Evolutionary conservation across 2,888 invertebrate genomes (phyloP), one percentile per base, ranked within the genome.

Genomic region (Tryphoninae sp.): DNA sequence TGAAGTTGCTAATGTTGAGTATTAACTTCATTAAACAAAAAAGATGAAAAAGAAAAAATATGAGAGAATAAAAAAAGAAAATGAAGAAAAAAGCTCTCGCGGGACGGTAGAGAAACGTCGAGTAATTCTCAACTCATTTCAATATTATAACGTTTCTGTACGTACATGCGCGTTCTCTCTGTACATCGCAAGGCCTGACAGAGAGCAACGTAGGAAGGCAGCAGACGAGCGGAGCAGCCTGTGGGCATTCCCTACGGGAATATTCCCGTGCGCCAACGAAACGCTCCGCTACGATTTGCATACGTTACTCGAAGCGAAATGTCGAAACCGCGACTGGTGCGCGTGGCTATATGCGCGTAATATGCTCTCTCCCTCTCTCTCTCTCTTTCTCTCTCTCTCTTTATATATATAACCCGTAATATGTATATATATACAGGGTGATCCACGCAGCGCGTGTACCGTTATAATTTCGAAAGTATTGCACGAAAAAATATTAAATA

Each of bases 61-160:
- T 51, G 61, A 61, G 59, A 22, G 19, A 19, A 19, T 19, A 19
- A 58, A 65, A 49, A 7, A 9, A 8, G 49, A 22, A 16, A 49
- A 7, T 19, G 13, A 7, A 4, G 3, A 23, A 22, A 16, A 49
- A 7, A 11, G 13, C 42, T 9, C 22, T 19, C 59, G 69, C 53
- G 9, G 49, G 42, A 58, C n/a, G 40, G 58, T 64, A 22, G 26
- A 64, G 75, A 19, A 71, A 26, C 68, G 51, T 59, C 26, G 79
- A 58, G 80, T 82, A 84, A 84, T 84, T 84, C 80, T 67, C 78
- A 64, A 69, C 82, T 84, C 84, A 85, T 85, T 84, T 84, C 78
- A 84, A 84, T 83, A 82, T 85, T 84, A 83, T 84, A 84, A 77
- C 84, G 78, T 73, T 78, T 83, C 78, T 45, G 45, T 45, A 45